Percentiles rank a stretch among this genome's conserved stretches.
phyloP scores from a whole-genome alignment of 2,888 invertebrate species.

The Pristionchus exspectatus region DNA sequence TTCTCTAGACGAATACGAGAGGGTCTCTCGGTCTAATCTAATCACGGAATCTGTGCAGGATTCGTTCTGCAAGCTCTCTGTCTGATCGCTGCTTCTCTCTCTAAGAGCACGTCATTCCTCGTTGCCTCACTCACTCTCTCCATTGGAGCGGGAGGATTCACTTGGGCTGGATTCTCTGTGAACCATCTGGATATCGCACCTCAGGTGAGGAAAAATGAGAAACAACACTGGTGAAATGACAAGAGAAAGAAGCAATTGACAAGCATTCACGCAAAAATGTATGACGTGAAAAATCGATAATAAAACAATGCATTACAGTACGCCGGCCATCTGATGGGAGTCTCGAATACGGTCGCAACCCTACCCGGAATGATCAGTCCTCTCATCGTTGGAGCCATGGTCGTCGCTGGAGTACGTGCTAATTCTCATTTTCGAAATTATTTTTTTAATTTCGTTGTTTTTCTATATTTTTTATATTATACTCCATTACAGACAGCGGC shows the following conservation, averaged over 20 bases:
- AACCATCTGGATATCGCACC: slow-evolving; percentile 92
- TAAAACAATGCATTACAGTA: slow-evolving; percentile 80
- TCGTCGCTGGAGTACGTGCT: slow-evolving; percentile 85
- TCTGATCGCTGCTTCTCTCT: slow-evolving; percentile 89
- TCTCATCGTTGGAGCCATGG: slow-evolving; percentile 87
- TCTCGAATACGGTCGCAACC: slow-evolving; percentile 92
- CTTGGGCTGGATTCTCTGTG: slow-evolving; percentile 91
- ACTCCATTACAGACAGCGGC: slow-evolving; percentile 83
- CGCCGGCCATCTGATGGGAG: slow-evolving; percentile 92
- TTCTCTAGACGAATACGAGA: background rate
- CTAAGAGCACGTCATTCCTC: slow-evolving; percentile 84
- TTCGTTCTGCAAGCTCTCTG: slow-evolving; percentile 90
- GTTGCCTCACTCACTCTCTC: slow-evolving; percentile 91
- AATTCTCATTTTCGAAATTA: background rate
- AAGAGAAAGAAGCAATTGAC: background rate
- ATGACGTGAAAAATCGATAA: background rate
- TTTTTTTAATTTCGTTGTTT: too few species aligned
- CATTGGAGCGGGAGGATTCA: slow-evolving; percentile 91
- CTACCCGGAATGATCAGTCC: slow-evolving; percentile 94
- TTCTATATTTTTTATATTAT: background rate
- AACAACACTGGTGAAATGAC: background rate
- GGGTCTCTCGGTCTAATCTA: background rate
- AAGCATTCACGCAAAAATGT: background rate
- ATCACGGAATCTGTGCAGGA: slow-evolving; percentile 83
- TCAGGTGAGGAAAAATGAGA: slow-evolving; percentile 81